Evolutionary conservation across 92 coral and sea anemone species (phyloP).

Genomic region (Parazoanthus atlanticus): DNA sequence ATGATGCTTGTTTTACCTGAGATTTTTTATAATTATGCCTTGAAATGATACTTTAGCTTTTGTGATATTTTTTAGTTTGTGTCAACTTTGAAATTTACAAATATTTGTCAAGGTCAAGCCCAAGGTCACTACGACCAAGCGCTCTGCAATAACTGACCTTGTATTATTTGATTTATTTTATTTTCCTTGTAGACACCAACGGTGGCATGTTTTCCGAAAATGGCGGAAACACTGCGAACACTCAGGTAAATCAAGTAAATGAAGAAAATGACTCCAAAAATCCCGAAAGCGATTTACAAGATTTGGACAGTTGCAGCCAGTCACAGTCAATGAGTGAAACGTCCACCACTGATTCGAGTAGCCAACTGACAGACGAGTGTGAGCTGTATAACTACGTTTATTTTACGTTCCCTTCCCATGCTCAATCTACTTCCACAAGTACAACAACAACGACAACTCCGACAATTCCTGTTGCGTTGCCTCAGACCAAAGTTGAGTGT

Average conservation of each 20-base stretch:
- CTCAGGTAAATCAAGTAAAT: conserved; percentile 3
- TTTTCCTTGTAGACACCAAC: conserved; percentile 11
- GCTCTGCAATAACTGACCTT: background rate
- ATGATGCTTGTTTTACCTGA: background rate
- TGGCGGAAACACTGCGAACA: conserved; percentile 2
- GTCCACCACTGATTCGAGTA: conserved; percentile 20
- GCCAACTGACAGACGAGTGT: conserved; percentile 38
- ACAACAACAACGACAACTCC: conserved; percentile 21
- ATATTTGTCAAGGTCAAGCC: background rate
- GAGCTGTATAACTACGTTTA: conserved; percentile 37
- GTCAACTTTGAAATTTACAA: background rate
- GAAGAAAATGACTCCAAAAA: conserved; percentile 18
- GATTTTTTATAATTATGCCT: background rate
- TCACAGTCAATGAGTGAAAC: conserved; percentile 43
- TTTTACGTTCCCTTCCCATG: conserved; percentile 17
- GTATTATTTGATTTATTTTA: background rate
- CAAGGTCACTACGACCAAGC: conserved; percentile 13
- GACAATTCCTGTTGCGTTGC: conserved; percentile 23
- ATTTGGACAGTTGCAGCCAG: conserved; percentile 30
- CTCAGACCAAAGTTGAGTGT: conserved; percentile 46
- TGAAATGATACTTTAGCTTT: background rate
- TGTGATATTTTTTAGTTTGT: too few species aligned
- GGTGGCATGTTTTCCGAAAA: conserved; percentile 32
- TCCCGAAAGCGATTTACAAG: conserved; percentile 22
- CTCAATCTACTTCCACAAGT: conserved; percentile 32